Conservation (phyloP, 2,797 vertebrate species). For the Poeciliopsis presidionis region DNA sequence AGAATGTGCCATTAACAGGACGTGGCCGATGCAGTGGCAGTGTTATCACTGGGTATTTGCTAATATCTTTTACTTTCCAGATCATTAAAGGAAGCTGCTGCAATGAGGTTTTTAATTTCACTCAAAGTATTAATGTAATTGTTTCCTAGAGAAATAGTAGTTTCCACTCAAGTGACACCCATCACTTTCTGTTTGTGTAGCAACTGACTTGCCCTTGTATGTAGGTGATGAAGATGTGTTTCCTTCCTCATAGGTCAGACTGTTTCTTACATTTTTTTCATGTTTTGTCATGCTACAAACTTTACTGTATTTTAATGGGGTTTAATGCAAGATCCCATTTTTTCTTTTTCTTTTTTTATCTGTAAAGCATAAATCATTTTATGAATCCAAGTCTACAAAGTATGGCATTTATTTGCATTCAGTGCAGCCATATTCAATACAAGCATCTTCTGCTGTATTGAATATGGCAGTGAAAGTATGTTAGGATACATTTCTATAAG, state of each 20-base stretch:
- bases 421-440: neutral
- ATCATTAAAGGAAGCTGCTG: conserved; percentile 59
- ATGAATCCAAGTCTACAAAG: neutral
- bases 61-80: conserved; percentile 65
- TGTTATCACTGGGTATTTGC: conserved; percentile 38
- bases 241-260: conserved; percentile 4
- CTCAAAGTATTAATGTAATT: conserved; percentile 54
- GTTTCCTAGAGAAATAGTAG: conserved; percentile 48
- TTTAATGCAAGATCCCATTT: neutral
- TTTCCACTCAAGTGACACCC: conserved; percentile 52
- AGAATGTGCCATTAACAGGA: conserved; percentile 39
- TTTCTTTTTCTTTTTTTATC: neutral
- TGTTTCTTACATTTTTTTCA: conserved; percentile 23
- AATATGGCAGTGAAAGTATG: neutral
- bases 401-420: neutral
- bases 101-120: conserved; percentile 63
- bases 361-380: neutral
- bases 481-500: neutral
- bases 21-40: conserved; percentile 24
- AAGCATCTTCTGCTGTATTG: neutral
- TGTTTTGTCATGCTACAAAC: neutral
- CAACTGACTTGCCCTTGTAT: conserved; percentile 33
- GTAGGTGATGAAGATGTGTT: neutral
- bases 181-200: conserved; percentile 40
- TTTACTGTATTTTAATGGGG: neutral